A percentile compares a stretch with the other conserved stretches of the same genome.
Evolutionary conservation across 2,888 invertebrate genomes (phyloP).

Genomic region (Pyrocoelia pectoralis): DNA sequence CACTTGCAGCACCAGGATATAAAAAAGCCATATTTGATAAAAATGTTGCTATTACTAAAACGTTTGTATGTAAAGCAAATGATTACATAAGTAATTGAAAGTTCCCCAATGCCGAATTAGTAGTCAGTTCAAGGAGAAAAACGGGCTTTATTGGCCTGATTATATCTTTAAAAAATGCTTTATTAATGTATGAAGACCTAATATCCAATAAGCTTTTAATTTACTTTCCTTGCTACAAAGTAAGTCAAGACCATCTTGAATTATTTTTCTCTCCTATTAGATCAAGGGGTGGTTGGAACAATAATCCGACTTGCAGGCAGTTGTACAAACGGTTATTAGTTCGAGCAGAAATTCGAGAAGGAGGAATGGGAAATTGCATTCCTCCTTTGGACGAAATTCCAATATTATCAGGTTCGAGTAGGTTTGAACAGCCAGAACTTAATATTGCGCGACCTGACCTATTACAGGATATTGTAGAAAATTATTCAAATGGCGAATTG

Average conservation of each 20-base stretch:
- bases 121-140: constrained; percentile 14
- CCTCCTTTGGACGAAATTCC: constrained; percentile 36
- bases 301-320: constrained; percentile 38
- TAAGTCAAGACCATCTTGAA: constrained; percentile 42
- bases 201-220: constrained; percentile 7
- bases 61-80: not conserved
- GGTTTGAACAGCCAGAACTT: no score
- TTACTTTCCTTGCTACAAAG: constrained; percentile 39
- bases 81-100: not conserved
- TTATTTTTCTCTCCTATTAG: constrained; percentile 38
- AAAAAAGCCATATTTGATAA: not conserved
- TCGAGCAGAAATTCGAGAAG: constrained; percentile 29
- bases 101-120: no score
- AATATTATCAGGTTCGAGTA: constrained; percentile 27
- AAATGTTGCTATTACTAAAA: not conserved
- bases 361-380: constrained; percentile 36
- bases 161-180: not conserved
- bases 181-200: constrained; percentile 11
- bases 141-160: constrained; percentile 32
- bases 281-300: constrained; percentile 38
- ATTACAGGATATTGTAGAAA: no score
- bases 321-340: constrained; percentile 42
- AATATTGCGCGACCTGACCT: no score
- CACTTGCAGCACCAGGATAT: not conserved
- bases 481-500: no score